These are phyloP conservation scores for Silurus aristotelis DNA, from an alignment of 2,797 vertebrate genomes.

Conservation along the genomic window DNA sequence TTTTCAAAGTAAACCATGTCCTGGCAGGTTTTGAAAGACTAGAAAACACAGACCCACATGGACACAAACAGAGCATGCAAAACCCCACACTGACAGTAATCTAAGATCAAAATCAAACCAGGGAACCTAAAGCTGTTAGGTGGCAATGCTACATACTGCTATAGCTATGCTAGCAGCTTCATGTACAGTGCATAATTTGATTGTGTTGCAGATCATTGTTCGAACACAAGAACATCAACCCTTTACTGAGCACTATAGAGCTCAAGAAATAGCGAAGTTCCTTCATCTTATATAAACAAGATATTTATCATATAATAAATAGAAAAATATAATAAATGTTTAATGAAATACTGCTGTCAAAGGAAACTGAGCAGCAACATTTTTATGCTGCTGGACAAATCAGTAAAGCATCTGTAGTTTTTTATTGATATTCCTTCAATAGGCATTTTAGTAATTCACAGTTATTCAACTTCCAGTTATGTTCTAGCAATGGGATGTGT, in stretches of 20 bases:
- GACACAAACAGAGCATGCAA: neutral
- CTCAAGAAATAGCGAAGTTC: neutral
- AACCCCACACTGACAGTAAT: neutral
- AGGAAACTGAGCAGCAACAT: neutral
- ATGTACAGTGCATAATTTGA: neutral
- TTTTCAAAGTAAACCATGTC: neutral
- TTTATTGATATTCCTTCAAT: neutral
- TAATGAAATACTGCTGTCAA: neutral
- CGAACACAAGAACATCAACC: neutral
- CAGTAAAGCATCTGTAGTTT: neutral
- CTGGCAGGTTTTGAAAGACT: neutral
- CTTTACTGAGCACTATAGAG: neutral
- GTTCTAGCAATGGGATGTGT: neutral
- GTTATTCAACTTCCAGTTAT: neutral
- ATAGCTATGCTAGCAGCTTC: neutral
- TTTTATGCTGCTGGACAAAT: neutral
- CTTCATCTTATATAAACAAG: neutral
- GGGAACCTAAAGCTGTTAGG: neutral
- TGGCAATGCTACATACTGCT: neutral
- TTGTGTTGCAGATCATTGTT: neutral
- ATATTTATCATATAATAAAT: neutral
- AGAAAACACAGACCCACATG: neutral
- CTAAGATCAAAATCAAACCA: neutral
- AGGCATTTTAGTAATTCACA: slow-evolving; percentile 1
- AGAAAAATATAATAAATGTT: neutral